Conservation (phyloP, 2,797 vertebrate species). For the Esox masquinongy region DNA sequence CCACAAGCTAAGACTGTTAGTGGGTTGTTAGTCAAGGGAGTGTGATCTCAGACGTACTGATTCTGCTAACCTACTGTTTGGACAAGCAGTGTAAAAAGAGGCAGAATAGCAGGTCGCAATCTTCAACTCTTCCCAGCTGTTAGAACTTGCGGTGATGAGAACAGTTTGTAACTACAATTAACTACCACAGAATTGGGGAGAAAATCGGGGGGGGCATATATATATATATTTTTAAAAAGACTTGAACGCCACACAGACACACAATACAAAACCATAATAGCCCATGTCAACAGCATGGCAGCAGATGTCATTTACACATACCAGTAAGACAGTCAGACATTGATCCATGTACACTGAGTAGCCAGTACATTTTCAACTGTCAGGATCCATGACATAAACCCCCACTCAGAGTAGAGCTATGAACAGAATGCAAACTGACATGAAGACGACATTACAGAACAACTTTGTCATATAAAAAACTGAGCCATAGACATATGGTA, state of each 20-base stretch:
- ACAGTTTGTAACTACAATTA: too few relatives aligned
- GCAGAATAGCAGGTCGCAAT: too few relatives aligned
- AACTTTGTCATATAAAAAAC: slow-evolving; percentile 87
- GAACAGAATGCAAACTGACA: slow-evolving; percentile 4
- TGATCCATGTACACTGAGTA: slow-evolving; percentile 23
- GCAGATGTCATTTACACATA: slow-evolving; percentile 28
- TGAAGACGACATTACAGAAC: slow-evolving; percentile 51
- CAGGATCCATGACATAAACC: slow-evolving; percentile 33
- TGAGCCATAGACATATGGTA: slow-evolving; percentile 69
- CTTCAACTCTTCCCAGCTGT: too few relatives aligned
- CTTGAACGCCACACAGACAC: slow-evolving; percentile 48
- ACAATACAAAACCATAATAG: slow-evolving; percentile 49
- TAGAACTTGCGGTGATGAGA: too few relatives aligned
- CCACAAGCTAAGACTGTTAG: too few relatives aligned
- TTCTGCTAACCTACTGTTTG: slow-evolving; percentile 21
- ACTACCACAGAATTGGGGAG: neutral
- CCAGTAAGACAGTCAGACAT: slow-evolving; percentile 34
- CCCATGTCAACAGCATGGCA: slow-evolving; percentile 57
- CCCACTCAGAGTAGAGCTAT: slow-evolving; percentile 46
- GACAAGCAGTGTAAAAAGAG: too few relatives aligned
- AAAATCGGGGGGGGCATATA: too few relatives aligned
- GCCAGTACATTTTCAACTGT: slow-evolving; percentile 30
- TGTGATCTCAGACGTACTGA: too few relatives aligned
- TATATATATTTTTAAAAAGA: slow-evolving; percentile 12
- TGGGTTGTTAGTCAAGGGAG: too few relatives aligned